Percentiles rank a stretch among this genome's conserved stretches.
phyloP scores from a whole-genome alignment of 2,888 invertebrate genomes.

The Rhingia campestris region DNA sequence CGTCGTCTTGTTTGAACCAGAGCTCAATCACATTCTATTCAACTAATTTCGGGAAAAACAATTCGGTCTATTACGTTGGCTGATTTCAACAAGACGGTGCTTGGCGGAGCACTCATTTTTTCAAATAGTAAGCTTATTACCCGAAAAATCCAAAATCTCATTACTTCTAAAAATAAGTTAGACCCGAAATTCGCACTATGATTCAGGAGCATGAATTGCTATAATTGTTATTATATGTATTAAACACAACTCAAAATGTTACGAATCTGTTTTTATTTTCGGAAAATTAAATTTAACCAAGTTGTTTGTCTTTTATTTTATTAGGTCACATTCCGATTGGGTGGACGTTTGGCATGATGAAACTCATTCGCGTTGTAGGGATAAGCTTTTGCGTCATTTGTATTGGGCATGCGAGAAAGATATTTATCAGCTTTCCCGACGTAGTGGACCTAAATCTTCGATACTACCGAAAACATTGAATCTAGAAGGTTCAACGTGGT shows the following conservation, averaged over 20 bases:
- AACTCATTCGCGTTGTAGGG: slow-evolving; percentile 85
- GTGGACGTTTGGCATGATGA: slow-evolving; percentile 85
- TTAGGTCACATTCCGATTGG: slow-evolving; percentile 85
- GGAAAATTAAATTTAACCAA: neutral
- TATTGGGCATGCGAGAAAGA: slow-evolving; percentile 87
- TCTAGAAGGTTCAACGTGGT: slow-evolving; percentile 9
- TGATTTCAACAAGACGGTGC: too few species aligned
- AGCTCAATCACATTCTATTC: too few species aligned
- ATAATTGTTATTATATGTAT: too few species aligned
- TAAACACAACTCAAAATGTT: neutral
- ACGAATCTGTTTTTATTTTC: neutral
- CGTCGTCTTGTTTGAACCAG: too few species aligned
- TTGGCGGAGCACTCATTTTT: too few species aligned
- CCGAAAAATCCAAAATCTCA: too few species aligned
- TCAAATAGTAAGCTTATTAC: too few species aligned
- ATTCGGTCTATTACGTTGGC: too few species aligned
- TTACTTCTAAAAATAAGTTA: too few species aligned
- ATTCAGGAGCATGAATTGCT: too few species aligned
- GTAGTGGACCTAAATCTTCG: slow-evolving; percentile 79
- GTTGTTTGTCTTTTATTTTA: slow-evolving; percentile 1
- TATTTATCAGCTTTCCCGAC: slow-evolving; percentile 84
- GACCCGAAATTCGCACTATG: too few species aligned
- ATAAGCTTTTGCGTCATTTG: slow-evolving; percentile 84
- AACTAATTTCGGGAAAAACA: too few species aligned
- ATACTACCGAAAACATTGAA: neutral